Percentiles rank a stretch among this genome's conserved stretches.
Conservation (phyloP, 2,888 invertebrate species). For the Desoria tigrina region DNA sequence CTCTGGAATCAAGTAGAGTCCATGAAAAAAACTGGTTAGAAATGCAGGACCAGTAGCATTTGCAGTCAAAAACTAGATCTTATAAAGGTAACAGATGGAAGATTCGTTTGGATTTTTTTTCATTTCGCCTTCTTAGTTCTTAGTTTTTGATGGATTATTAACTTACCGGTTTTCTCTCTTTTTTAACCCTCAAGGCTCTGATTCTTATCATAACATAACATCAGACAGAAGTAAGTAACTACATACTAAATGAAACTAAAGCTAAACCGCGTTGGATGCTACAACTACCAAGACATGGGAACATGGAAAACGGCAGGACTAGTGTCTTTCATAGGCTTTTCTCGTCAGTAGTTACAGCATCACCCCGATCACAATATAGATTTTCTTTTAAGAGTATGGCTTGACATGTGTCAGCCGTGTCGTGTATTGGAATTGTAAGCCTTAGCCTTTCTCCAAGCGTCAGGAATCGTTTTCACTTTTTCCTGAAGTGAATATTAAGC, state of each 20-base stretch:
- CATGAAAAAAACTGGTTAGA: constrained; percentile 51
- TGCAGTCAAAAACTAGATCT: constrained; percentile 52
- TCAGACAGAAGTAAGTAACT: constrained; percentile 26
- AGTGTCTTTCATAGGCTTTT: no score
- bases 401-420: no score
- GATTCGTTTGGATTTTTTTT: constrained; percentile 44
- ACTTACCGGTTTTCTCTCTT: constrained; percentile 53
- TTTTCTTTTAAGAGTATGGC: no score
- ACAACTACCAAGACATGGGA: no score
- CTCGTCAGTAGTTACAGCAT: no score
- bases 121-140: constrained; percentile 37
- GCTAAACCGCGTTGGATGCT: no score
- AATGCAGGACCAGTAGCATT: constrained; percentile 53
- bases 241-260: constrained; percentile 4
- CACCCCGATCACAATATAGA: no score
- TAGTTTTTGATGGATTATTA: constrained; percentile 54
- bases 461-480: no score
- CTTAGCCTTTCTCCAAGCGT: no score
- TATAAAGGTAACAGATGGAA: constrained; percentile 51
- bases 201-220: constrained; percentile 51
- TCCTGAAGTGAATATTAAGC: no score
- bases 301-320: no score
- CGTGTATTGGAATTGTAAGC: no score
- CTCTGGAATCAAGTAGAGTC: constrained; percentile 29
- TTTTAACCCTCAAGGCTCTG: constrained; percentile 51